These are phyloP conservation scores for Hypotaenidia okinawae DNA, from an alignment of 2,797 vertebrate species.

Conservation along the genomic window DNA sequence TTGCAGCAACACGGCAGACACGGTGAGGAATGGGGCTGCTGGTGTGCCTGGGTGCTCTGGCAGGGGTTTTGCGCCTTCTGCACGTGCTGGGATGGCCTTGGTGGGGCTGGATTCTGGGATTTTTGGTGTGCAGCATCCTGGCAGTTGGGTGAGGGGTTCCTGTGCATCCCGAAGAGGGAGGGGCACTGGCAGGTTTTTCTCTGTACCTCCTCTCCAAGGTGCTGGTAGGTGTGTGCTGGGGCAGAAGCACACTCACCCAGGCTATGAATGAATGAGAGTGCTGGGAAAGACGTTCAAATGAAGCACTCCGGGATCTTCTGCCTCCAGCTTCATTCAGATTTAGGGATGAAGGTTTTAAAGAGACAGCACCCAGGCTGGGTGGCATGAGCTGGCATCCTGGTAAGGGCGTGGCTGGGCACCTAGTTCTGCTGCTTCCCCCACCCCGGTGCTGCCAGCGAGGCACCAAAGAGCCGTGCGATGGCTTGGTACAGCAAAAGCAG, in stretches of 20 bases:
- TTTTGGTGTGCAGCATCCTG: background rate
- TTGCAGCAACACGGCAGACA: accelerated
- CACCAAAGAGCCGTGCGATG: accelerated
- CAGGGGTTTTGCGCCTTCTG: background rate
- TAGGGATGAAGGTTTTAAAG: constrained; percentile 45
- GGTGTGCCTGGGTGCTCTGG: background rate
- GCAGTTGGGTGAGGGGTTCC: background rate
- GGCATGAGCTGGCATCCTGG: background rate
- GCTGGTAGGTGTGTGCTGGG: background rate
- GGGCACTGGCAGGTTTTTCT: background rate
- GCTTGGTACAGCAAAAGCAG: background rate
- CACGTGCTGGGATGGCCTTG: accelerated
- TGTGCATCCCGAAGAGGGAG: background rate
- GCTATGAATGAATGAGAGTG: background rate
- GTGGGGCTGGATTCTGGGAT: background rate
- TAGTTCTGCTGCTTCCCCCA: background rate
- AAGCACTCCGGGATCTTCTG: constrained; percentile 12
- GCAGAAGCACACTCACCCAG: background rate
- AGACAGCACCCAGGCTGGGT: background rate
- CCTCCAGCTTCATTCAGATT: constrained; percentile 47
- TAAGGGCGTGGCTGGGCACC: background rate
- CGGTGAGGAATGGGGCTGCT: background rate
- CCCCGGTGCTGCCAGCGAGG: accelerated
- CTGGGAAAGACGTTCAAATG: background rate
- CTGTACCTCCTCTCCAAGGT: background rate